A percentile compares a stretch with the other conserved stretches of the same genome.
These are phyloP conservation scores for Rhinella marina DNA, from an alignment of 2,797 vertebrate species.

Conservation along the genomic window DNA sequence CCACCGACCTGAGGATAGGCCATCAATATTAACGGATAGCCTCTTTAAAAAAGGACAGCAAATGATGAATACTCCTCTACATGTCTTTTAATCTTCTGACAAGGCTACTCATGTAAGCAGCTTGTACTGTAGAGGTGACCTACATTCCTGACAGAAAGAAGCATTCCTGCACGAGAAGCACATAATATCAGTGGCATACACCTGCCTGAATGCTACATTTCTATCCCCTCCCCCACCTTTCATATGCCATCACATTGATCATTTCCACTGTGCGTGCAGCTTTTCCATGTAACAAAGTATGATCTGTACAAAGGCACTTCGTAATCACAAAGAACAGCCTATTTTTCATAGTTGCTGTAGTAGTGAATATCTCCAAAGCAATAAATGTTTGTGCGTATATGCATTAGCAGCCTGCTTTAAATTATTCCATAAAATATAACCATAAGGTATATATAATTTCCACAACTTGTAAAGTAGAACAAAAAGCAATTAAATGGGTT, in stretches of 20 bases:
- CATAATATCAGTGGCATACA: background rate
- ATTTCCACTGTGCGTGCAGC: background rate
- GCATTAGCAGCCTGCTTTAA: background rate
- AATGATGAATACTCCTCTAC: no score
- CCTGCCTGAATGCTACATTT: background rate
- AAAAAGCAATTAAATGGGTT: background rate
- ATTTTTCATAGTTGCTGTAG: background rate
- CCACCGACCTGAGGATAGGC: no score
- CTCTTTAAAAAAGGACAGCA: no score
- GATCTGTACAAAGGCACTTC: constrained; percentile 24
- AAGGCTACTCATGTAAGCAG: no score
- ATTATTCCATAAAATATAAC: background rate
- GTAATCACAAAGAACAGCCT: background rate
- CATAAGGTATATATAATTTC: background rate
- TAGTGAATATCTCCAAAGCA: background rate
- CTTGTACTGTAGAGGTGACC: no score
- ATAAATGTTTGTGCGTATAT: constrained; percentile 10
- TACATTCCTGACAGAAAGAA: background rate
- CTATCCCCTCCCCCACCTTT: background rate
- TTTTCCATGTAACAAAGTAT: constrained; percentile 2
- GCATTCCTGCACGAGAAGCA: background rate
- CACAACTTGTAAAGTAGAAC: background rate
- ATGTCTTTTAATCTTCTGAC: no score
- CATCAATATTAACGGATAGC: no score
- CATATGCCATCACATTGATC: background rate